Conservation (phyloP, 2,888 invertebrate species). For the Dynastes maya region DNA sequence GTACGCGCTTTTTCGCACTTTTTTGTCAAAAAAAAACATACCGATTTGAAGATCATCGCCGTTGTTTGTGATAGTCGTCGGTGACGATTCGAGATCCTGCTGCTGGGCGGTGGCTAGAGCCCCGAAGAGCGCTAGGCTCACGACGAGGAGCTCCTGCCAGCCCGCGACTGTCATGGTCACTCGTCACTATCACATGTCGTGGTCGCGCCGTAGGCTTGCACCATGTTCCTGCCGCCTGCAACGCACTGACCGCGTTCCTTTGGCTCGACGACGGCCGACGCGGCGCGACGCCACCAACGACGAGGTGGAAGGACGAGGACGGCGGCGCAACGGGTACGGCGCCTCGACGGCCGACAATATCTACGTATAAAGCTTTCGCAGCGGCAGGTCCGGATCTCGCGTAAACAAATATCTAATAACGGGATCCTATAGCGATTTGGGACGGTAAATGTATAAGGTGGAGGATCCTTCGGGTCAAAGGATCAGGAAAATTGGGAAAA, state of each 20-base stretch:
- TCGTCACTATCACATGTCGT: constrained; percentile 62
- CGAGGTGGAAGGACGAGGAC: no score
- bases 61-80: neutral
- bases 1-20: no score
- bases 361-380: neutral
- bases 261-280: constrained; percentile 53
- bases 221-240: constrained; percentile 59
- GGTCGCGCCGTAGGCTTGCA: constrained; percentile 52
- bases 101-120: constrained; percentile 61
- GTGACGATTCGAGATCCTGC: constrained; percentile 54
- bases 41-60: no score
- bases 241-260: constrained; percentile 60
- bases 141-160: constrained; percentile 64
- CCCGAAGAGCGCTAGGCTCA: constrained; percentile 64
- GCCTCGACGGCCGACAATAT: neutral
- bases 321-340: neutral
- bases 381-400: constrained; percentile 24
- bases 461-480: neutral
- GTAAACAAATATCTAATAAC: constrained; percentile 16
- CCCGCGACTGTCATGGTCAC: constrained; percentile 65
- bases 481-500: neutral
- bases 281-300: constrained; percentile 22
- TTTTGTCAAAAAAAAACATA: no score
- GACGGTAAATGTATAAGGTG: no score
- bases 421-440: neutral